phyloP scores from a whole-genome alignment of 2,888 invertebrate species.

The Marronus borbonicus region DNA sequence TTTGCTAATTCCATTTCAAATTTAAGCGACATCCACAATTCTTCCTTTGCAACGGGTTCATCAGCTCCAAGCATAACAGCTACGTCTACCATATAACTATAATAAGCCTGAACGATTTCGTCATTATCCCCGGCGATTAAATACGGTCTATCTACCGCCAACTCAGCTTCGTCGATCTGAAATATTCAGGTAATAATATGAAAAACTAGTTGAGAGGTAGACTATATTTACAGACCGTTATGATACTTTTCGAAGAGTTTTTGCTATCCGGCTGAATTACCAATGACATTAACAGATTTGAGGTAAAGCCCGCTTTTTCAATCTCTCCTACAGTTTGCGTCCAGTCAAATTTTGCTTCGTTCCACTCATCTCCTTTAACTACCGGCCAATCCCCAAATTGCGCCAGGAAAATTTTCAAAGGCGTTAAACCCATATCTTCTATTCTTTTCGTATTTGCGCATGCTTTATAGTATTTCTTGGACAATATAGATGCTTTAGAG shows the following conservation, averaged over 20 bases:
- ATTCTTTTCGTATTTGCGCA: neutral
- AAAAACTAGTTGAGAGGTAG: neutral
- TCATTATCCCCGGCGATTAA: constrained; percentile 87
- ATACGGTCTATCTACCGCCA: constrained; percentile 90
- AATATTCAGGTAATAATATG: constrained; percentile 53
- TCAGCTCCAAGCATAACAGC: constrained; percentile 90
- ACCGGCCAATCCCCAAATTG: constrained; percentile 95
- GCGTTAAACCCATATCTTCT: neutral
- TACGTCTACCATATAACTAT: constrained; percentile 89
- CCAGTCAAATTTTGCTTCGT: constrained; percentile 83
- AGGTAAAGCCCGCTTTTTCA: constrained; percentile 85
- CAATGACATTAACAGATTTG: constrained; percentile 92
- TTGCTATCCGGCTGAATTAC: constrained; percentile 91
- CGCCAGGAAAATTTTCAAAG: constrained; percentile 75
- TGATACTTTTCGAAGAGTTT: constrained; percentile 87
- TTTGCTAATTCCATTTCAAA: constrained; percentile 94
- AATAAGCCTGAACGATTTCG: constrained; percentile 89
- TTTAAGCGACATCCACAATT: constrained; percentile 84
- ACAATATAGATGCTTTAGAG: neutral
- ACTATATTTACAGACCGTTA: constrained; percentile 80
- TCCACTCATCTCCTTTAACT: constrained; percentile 83
- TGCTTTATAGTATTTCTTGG: neutral
- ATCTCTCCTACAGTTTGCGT: constrained; percentile 87
- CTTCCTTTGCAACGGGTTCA: constrained; percentile 76
- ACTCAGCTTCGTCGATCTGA: constrained; percentile 89